Conservation (phyloP, 2,888 invertebrate genomes). For the Ectemnius continuus region DNA sequence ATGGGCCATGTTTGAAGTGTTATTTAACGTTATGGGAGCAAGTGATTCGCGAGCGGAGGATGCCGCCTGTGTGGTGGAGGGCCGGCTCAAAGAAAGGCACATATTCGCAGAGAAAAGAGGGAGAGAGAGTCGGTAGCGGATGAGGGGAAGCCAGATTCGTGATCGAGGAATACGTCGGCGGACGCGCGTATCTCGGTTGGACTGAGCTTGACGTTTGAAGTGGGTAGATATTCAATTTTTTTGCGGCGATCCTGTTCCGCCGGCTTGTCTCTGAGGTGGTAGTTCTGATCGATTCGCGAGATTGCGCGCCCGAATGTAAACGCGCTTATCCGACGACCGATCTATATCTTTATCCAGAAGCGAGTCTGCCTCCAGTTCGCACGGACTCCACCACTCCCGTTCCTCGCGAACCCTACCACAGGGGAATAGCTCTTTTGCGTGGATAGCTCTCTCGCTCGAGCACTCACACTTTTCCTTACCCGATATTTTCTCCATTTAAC, state of each 20-base stretch:
- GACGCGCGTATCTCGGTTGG: slow-evolving; percentile 2
- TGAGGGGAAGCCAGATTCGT: too few species aligned
- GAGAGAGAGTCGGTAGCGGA: too few species aligned
- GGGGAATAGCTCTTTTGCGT: background rate
- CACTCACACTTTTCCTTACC: too few species aligned
- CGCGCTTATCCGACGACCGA: slow-evolving; percentile 9
- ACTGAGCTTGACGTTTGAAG: background rate
- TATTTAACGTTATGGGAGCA: too few species aligned
- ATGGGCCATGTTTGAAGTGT: too few species aligned
- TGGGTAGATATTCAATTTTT: slow-evolving; percentile 9
- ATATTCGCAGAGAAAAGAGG: too few species aligned
- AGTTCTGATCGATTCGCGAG: slow-evolving; percentile 25
- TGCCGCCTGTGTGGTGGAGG: too few species aligned
- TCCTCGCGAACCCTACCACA: background rate
- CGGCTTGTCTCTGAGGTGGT: slow-evolving; percentile 30
- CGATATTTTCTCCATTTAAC: too few species aligned
- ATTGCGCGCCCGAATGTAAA: slow-evolving; percentile 12
- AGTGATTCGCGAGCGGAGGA: too few species aligned
- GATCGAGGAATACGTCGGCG: background rate
- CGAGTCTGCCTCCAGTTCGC: background rate
- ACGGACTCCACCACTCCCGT: background rate
- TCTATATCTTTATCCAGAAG: slow-evolving; percentile 7
- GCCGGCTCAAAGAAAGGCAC: too few species aligned
- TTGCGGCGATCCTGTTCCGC: slow-evolving; percentile 20
- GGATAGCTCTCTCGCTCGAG: background rate